These are phyloP conservation scores for Oreochromis grahami DNA, from an alignment of 2,797 vertebrate species.

Conservation along the genomic window DNA sequence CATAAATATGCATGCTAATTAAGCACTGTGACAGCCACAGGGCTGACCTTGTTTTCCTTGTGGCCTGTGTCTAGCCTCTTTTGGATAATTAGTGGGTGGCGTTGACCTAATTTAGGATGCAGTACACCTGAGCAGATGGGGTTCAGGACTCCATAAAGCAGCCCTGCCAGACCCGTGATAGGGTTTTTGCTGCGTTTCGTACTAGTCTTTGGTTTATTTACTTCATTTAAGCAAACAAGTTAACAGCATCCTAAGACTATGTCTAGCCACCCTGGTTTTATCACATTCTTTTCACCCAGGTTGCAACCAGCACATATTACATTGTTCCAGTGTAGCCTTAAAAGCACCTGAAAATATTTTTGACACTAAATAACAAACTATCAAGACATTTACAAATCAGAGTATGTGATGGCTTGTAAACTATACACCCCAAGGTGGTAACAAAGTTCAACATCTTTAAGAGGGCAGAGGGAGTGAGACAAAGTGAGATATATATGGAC, in stretches of 20 bases:
- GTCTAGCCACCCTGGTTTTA: not conserved
- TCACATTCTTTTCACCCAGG: not conserved
- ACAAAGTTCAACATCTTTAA: constrained; percentile 26
- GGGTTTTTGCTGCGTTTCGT: not conserved
- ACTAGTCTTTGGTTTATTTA: not conserved
- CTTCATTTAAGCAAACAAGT: not conserved
- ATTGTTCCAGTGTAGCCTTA: not conserved
- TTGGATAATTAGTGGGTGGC: not conserved
- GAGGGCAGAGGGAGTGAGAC: constrained; percentile 12
- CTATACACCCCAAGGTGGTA: not conserved
- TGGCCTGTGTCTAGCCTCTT: not conserved
- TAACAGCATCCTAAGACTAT: not conserved
- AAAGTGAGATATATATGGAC: constrained; percentile 17
- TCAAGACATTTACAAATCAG: not conserved
- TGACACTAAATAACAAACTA: not conserved
- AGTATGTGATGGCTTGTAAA: not conserved
- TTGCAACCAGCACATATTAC: not conserved
- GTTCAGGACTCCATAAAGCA: no score
- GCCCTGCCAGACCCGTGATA: no score
- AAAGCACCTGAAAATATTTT: not conserved
- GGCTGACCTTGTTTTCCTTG: not conserved
- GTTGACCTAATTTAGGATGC: not conserved
- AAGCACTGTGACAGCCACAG: not conserved
- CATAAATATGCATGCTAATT: not conserved
- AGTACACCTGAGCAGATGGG: not conserved